Percentiles rank a stretch among this genome's conserved stretches.
Evolutionary conservation across 37 sponge, comb jelly and placozoan genomes (phyloP).

Genomic region (Chondrosia reniformis): DNA sequence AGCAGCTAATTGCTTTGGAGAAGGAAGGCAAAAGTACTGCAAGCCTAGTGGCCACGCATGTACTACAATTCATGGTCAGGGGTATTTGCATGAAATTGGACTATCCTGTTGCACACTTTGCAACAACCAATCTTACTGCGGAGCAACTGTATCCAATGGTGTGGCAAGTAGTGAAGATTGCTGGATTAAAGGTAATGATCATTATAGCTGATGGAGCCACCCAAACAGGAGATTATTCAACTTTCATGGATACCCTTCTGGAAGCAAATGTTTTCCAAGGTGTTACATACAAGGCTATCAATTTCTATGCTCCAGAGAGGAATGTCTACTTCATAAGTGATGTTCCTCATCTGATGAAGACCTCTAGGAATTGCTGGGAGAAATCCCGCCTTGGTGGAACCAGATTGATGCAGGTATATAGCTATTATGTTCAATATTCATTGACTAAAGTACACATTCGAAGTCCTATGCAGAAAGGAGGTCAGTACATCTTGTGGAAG

Average conservation of each 20-base stretch:
- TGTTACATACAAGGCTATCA: neutral
- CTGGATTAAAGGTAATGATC: neutral
- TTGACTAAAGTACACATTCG: too few relatives aligned
- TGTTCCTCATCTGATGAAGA: conserved; percentile 21
- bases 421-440: neutral
- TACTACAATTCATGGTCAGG: conserved; percentile 19
- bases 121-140: neutral
- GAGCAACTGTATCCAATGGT: conserved; percentile 15
- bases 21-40: neutral
- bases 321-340: conserved; percentile 19
- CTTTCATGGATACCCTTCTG: neutral
- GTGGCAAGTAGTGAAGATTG: conserved; percentile 16
- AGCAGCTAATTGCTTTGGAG: conserved; percentile 23
- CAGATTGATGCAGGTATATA: neutral
- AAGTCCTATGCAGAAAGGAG: conserved; percentile 24
- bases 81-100: neutral
- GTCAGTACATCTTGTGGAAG: conserved; percentile 1
- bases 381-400: conserved; percentile 12
- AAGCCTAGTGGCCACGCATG: neutral
- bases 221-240: conserved; percentile 6
- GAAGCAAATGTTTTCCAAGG: neutral
- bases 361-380: conserved; percentile 25
- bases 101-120: conserved; percentile 16
- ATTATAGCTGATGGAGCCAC: conserved; percentile 7
- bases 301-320: neutral